Evolutionary conservation across 2,797 vertebrate genomes (phyloP), one percentile per base, ranked within the genome.

Genomic region (Iguana delicatissima): DNA sequence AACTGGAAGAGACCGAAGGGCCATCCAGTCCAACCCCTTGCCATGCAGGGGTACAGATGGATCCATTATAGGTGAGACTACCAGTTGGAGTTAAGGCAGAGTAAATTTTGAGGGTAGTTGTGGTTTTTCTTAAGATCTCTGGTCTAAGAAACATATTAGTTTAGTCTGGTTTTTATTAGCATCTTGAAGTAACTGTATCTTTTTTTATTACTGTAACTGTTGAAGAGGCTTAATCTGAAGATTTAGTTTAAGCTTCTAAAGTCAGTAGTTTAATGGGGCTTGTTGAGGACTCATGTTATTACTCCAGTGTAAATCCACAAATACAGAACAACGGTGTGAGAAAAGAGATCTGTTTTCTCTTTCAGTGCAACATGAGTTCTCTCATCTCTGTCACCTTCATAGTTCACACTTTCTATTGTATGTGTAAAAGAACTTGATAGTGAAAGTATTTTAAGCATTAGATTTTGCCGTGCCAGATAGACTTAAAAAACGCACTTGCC

Each of bases 241-340:
- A 26, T 85, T 95, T 89, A 84, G 88, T 77, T 92, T 92, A 81
- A 93, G 80, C 89, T 64, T 72, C 88, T 92, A 77, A 85, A 73
- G 92, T 93, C 90, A 46, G 6, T 90, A 80, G 82, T 89, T 93
- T 94, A 87, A 80, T 3, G 0, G 90, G 92, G 16, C 88, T 94
- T 91, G 59, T 80, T 92, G 89, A 76, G 52, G 88, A 92, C 73
- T 13, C 16, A 6, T 50, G 73, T 87, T 89, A 69, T 32, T 29
- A 32, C 64, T 69, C 26, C 90, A 46, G 64, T 89, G 76, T 93
- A 92, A 94, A 92, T 93, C 92, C 86, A 94, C 80, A 59, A 57
- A 80, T 9, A 74, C 6, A 89, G 52, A 38, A 62, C n/a, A 57
- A 42, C 24, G 9, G 2, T 32, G 26, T 9, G 35, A 91, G 87